These are phyloP conservation scores for Thymelicus sylvestris DNA, from an alignment of 2,888 invertebrate species.

Conservation along the genomic window DNA sequence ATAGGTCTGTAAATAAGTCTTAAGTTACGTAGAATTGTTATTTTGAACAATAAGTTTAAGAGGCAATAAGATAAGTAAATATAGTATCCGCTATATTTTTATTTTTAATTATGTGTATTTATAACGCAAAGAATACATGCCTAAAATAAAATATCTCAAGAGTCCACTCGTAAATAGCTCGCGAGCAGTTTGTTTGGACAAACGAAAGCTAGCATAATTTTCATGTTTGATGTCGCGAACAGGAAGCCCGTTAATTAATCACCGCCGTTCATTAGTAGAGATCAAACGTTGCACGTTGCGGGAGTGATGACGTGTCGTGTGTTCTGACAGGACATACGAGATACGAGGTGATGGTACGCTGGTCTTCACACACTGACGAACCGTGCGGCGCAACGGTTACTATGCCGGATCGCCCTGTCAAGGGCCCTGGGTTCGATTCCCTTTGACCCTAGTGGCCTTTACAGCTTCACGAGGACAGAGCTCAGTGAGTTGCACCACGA, in stretches of 20 bases:
- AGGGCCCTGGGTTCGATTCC: too few relatives aligned
- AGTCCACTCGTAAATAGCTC: background rate
- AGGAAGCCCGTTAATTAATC: constrained; percentile 40
- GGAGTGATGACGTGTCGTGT: constrained; percentile 19
- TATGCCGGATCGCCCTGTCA: too few relatives aligned
- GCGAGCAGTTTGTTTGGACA: constrained; percentile 1
- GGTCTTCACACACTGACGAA: background rate
- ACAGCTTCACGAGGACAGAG: background rate
- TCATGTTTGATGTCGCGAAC: constrained; percentile 28
- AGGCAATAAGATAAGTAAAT: background rate
- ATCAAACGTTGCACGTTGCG: constrained; percentile 41
- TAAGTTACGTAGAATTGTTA: background rate
- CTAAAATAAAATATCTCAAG: too few relatives aligned
- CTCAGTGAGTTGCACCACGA: too few relatives aligned
- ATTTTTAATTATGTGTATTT: background rate
- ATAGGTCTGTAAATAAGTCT: background rate
- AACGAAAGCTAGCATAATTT: constrained; percentile 8
- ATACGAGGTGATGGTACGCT: background rate
- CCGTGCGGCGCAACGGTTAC: too few relatives aligned
- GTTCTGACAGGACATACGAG: too few relatives aligned
- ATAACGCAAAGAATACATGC: too few relatives aligned
- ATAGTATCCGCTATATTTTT: too few relatives aligned
- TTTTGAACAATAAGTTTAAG: background rate
- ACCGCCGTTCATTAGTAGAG: constrained; percentile 42
- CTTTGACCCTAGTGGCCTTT: too few relatives aligned